phyloP scores from a whole-genome alignment of 2,888 invertebrate genomes.

The Lissonota sp. region DNA sequence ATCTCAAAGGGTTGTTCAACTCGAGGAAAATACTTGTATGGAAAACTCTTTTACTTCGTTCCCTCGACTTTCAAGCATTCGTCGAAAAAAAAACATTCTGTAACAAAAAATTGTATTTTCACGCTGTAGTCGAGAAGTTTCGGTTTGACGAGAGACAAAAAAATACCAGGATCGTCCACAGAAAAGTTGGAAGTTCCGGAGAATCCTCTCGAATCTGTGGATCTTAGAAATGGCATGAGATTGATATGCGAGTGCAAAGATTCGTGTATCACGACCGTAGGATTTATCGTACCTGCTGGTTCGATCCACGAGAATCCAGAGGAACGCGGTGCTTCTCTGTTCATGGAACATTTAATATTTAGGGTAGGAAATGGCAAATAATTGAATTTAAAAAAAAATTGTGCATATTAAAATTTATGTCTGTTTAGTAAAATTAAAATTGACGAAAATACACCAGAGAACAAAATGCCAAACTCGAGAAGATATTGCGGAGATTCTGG shows the following conservation, averaged over 20 bases:
- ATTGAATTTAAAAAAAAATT: slow-evolving; percentile 4
- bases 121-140: slow-evolving; percentile 26
- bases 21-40: slow-evolving; percentile 34
- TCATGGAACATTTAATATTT: slow-evolving; percentile 74
- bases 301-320: slow-evolving; percentile 70
- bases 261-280: slow-evolving; percentile 70
- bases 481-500: slow-evolving; percentile 67
- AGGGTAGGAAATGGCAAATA: slow-evolving; percentile 62
- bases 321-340: slow-evolving; percentile 73
- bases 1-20: slow-evolving; percentile 17
- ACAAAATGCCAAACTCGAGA: slow-evolving; percentile 64
- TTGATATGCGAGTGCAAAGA: slow-evolving; percentile 69
- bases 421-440: too few relatives aligned
- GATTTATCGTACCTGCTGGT: slow-evolving; percentile 72
- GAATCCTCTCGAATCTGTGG: slow-evolving; percentile 63
- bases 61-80: background rate
- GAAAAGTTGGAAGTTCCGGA: slow-evolving; percentile 56
- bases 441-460: slow-evolving; percentile 57
- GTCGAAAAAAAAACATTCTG: background rate
- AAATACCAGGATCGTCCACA: background rate
- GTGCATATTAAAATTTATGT: too few relatives aligned
- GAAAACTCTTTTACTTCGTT: background rate
- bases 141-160: background rate
- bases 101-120: background rate
- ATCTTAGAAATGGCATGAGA: slow-evolving; percentile 70